Evolutionary conservation across 1,140 invertebrate genomes (phyloP), one percentile per base, ranked within the genome.

Genomic region (Psix sp.): DNA sequence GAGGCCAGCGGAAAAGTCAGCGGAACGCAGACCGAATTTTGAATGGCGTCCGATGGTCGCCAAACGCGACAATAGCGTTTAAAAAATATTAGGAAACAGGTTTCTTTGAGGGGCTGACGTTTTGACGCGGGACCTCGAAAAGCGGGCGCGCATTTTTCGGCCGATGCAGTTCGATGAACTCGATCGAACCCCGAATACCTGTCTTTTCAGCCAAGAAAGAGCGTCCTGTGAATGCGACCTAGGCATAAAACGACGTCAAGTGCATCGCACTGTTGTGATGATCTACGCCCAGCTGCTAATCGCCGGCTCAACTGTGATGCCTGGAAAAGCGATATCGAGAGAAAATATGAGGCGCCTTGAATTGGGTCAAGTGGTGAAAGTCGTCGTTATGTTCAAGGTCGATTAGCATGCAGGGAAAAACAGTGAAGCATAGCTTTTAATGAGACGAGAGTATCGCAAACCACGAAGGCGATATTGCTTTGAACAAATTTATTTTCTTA

Each of bases 331-430:
- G 39, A 63, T 51, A 18, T 43, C 18, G 11, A 11, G 21, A 35
- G 45, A 35, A 48, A 60, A 49, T 40, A 40, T 26, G 18, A 29
- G 40, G 9, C 13, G 14, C 9, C 1, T 18, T 20, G 42, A 59
- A 59, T 46, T 48, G n/a, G 54, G 54, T 49, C 57, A 60, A 20
- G 45, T 49, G 33, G 57, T 16, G 57, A 62, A 51, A 62, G 57
- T 51, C n/a, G 31, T 3, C 33, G 10, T 10, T 15, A 43, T 17
- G 1, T 21, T 24, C 45, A 62, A 51, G 57, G 57, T 38, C 20
- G 31, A 29, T n/a, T 1, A 10, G 29, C 24, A 5, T 4, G 16
- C 17, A 26, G 24, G 21, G 18, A 52, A 51, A 38, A 3, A 24
- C 3, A 24, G 7, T 24, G 21, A 3, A 24, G n/a, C n/a, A n/a